phyloP scores from a whole-genome alignment of 2,797 vertebrate species.

The Brachymystax lenok region DNA sequence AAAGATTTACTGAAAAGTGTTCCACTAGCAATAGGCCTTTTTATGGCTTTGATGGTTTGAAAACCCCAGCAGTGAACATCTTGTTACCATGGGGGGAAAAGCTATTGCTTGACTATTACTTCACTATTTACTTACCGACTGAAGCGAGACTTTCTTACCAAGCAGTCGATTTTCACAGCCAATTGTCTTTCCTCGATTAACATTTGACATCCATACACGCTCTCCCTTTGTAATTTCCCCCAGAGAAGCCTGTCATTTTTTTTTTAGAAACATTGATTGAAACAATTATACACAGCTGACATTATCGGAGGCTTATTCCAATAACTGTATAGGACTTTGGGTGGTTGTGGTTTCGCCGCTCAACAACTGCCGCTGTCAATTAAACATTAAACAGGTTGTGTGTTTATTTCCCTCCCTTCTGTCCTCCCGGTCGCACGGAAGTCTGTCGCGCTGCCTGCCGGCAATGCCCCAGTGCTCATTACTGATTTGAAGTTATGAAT shows the following conservation, averaged over 20 bases:
- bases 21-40: conserved; percentile 16
- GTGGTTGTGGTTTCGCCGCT: conserved; percentile 31
- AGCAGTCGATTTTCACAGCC: background rate
- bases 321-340: conserved; percentile 22
- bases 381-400: conserved; percentile 45
- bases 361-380: conserved; percentile 37
- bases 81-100: too few species aligned
- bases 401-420: conserved; percentile 21
- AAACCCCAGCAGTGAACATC: conserved; percentile 2
- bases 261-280: conserved; percentile 8
- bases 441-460: conserved; percentile 73
- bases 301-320: conserved; percentile 27
- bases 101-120: background rate
- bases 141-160: background rate
- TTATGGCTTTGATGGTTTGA: conserved; percentile 11
- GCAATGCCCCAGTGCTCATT: conserved; percentile 87
- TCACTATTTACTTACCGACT: background rate
- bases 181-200: conserved; percentile 16
- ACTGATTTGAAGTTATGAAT: conserved; percentile 90
- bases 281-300: background rate
- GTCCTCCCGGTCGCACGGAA: background rate
- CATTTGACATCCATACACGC: conserved; percentile 17
- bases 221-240: conserved; percentile 8
- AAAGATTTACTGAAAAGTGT: conserved; percentile 14
- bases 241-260: conserved; percentile 2